Conservation (phyloP, 2,888 invertebrate species). For the Calliscelio sp. region DNA sequence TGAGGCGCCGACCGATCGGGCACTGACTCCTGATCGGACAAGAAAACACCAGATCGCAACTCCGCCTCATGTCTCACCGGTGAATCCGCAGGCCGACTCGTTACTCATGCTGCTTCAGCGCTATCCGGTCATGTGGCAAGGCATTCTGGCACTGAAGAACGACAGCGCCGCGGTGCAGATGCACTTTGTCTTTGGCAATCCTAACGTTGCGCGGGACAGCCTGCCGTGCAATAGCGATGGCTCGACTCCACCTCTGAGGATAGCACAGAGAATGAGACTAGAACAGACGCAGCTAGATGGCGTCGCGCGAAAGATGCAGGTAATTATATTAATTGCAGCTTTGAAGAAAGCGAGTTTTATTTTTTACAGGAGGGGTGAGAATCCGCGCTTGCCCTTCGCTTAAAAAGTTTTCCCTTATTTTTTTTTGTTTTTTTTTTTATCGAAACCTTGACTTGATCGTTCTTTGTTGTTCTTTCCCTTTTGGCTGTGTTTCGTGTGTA, state of each 20-base stretch:
- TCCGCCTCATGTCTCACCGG: conserved; percentile 90
- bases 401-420: too few relatives aligned
- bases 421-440: not conserved
- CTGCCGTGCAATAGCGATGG: conserved; percentile 94
- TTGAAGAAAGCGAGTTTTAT: too few relatives aligned
- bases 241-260: conserved; percentile 94
- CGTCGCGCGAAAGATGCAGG: conserved; percentile 98
- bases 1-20: conserved; percentile 85
- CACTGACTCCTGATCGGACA: conserved; percentile 87
- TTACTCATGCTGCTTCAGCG: conserved; percentile 94
- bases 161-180: conserved; percentile 99
- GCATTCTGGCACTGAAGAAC: conserved; percentile 97
- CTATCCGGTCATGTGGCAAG: conserved; percentile 99
- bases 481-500: conserved; percentile 31
- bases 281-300: conserved; percentile 98
- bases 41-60: conserved; percentile 86
- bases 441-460: conserved; percentile 2
- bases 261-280: conserved; percentile 98
- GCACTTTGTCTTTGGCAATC: conserved; percentile 99
- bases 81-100: conserved; percentile 94
- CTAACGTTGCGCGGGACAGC: conserved; percentile 94
- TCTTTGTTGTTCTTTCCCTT: conserved; percentile 12
- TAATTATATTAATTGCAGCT: too few relatives aligned
- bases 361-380: too few relatives aligned
- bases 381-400: too few relatives aligned